A percentile compares a stretch with the other conserved stretches of the same genome.
phyloP scores from a whole-genome alignment of 37 sponge, comb jelly and placozoan species.

The Corticium candelabrum region DNA sequence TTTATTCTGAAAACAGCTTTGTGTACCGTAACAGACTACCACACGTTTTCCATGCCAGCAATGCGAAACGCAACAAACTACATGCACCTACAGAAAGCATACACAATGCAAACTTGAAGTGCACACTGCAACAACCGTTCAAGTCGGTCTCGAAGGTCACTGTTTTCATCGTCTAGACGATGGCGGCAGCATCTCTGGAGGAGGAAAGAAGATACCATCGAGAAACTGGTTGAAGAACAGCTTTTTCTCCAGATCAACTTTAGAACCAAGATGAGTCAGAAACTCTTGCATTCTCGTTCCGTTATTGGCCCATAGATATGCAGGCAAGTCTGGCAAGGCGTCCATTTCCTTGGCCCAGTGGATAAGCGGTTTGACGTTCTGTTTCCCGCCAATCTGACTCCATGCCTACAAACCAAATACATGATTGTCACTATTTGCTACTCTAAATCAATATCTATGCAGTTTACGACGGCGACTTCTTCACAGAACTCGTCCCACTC shows the following conservation, averaged over 20 bases:
- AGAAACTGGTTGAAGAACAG: not conserved
- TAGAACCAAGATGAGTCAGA: slow-evolving; percentile 1
- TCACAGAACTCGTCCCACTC: not conserved
- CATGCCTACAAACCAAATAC: not conserved
- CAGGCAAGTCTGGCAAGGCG: not conserved
- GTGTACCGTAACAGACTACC: no score
- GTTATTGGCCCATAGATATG: not conserved
- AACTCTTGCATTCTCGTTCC: not conserved
- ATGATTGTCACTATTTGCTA: not conserved
- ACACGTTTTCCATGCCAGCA: no score
- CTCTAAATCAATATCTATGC: no score
- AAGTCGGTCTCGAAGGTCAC: no score
- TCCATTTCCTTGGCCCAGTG: not conserved
- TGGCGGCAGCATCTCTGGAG: no score
- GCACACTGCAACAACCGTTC: no score
- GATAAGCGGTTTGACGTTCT: not conserved
- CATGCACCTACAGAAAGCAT: no score
- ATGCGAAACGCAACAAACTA: no score
- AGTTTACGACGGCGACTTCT: not conserved
- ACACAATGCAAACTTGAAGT: no score
- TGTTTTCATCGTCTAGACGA: no score
- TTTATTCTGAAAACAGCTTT: no score
- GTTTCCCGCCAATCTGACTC: not conserved
- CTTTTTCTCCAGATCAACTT: not conserved
- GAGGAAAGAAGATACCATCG: not conserved